Evolutionary conservation across 2,113 vertebrate species (phyloP).

Genomic region (Dipodomys spectabilis): DNA sequence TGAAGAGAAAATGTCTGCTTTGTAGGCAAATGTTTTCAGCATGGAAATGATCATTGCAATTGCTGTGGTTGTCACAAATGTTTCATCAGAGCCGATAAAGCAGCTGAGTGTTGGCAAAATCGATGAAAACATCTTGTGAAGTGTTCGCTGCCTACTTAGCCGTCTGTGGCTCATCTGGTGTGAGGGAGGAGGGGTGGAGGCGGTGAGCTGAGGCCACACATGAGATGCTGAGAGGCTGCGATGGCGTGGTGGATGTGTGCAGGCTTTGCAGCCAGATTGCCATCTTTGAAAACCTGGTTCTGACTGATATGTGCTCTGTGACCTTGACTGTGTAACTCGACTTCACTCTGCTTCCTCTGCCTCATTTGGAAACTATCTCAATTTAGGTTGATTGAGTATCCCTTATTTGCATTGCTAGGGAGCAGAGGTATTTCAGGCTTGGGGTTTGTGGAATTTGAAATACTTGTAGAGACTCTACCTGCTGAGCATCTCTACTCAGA

Average conservation of each 20-base stretch:
- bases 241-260: rapidly evolving
- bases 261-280: background rate
- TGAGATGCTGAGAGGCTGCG: conserved; percentile 29
- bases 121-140: conserved; percentile 84
- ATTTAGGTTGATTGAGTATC: background rate
- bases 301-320: background rate
- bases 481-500: background rate
- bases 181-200: conserved; percentile 69
- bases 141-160: conserved; percentile 81
- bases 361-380: conserved; percentile 30
- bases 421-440: background rate
- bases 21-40: conserved; percentile 85
- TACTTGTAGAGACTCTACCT: background rate
- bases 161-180: conserved; percentile 82
- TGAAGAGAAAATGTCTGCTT: conserved; percentile 82
- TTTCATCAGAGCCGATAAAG: conserved; percentile 84
- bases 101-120: conserved; percentile 85
- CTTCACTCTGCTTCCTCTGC: background rate
- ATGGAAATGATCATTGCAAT: conserved; percentile 84
- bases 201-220: conserved; percentile 79
- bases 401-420: background rate
- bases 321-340: background rate
- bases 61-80: conserved; percentile 84
- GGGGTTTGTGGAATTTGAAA: background rate
- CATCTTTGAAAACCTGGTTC: background rate